Base-by-base conservation (phyloP, 2,797 vertebrate genomes). In the Lithobates pipiens region DNA sequence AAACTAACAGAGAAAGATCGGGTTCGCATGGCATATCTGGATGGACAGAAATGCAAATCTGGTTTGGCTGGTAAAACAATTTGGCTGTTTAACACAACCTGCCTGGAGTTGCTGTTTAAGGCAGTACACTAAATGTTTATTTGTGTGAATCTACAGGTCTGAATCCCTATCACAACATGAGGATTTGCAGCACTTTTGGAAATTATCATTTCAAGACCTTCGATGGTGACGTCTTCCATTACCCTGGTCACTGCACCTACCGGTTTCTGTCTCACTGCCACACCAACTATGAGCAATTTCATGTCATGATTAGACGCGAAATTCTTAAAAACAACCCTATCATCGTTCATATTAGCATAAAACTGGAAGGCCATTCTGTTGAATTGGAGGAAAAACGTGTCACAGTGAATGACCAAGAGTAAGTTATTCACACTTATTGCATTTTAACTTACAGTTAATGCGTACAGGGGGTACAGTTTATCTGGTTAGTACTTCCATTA, bases 191-290 rank as follows among this genome's bases (percentile, higher is more conserved):
- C 81, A 96, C 96, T 0, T 96, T 96, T 96, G 96, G 96, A 0
- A 94, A 96, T 88, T 94, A 92, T 89, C 94, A 97, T 90, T 97
- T 92, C 91, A 97, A 95, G 90, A 96, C 93, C 32, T 97, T 96
- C 67, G 96, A 97, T 0, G 96, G 96, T n/a, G 93, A 95, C 79
- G 82, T 96, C 80, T 97, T 95, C 89, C 94, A 95, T 65, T 93
- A 96, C 80, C 92, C 90, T 10, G 96, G 96, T 13, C 79, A 90
- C 85, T 96, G 96, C 89, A 96, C 95, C 89, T 95, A 96, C 65
- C 32, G 96, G 75, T 90, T 97, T 78, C 89, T 90, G 0, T 91
- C 93, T 0, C 88, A 89, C 10, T 95, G 93, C 82, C 83, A 82
- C 21, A 84, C 72, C 86, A 81, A 7, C 76, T 95, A 93, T 9